Base-by-base conservation (phyloP, 1,140 invertebrate genomes). In the Bombus terrestris region DNA sequence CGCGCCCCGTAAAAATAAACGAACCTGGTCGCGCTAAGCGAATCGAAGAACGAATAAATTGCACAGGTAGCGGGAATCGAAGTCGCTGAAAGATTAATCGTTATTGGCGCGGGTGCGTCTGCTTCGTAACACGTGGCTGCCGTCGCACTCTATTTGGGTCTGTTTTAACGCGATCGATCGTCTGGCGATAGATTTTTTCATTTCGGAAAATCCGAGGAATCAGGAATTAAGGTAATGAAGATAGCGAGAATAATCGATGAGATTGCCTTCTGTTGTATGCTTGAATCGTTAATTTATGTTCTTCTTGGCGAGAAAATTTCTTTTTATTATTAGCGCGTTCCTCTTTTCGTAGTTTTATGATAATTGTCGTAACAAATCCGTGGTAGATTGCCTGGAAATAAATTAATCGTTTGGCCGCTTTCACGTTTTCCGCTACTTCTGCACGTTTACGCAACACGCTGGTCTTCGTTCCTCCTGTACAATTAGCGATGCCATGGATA, bases 1-100 rank as follows among this genome's bases (percentile, higher is more conserved):
- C 66, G 32, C 47, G 59, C 18, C n/a, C 47, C 8, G 83, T 35
- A 32, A 64, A 80, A 85, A 85, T 85, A 80, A 85, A 85, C 57
- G 83, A 72, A 72, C 53, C 9, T 6, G 25, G 25, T 69, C 43
- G 64, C 53, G 76, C 22, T 47, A n/a, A 39, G 76, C 43, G 82
- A 69, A 41, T 76, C 22, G 81, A 64, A 32, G 59, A 68, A 69
- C 73, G 71, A 82, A 74, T 72, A 64, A 74, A 74, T 82, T 73
- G 80, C 35, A 74, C 37, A n/a, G 80, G 69, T 82, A 76, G 32
- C 41, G 64, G 64, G 64, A 80, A 80, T 69, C 78, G 78, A 53
- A 75, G 73, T 75, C 57, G 39, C 18, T 47, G 37, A 83, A 73
- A 77, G 78, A 68, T 80, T 71, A 80, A 80, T 69, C 41, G 78